Evolutionary conservation across 2,113 vertebrate genomes (phyloP).

Genomic region (Amphilophus citrinellus): DNA sequence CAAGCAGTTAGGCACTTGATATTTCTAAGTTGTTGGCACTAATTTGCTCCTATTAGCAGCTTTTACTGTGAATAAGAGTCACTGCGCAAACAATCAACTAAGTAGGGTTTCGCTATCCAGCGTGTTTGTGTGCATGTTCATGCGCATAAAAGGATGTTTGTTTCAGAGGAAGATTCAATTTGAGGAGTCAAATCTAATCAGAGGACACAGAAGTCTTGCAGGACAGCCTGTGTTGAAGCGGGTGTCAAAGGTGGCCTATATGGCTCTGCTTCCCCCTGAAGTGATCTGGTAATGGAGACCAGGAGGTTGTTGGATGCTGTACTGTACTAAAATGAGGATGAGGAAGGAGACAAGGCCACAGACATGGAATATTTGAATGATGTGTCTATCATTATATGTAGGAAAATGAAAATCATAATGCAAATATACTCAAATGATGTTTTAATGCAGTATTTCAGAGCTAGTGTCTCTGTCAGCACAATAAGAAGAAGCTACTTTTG

Average conservation of each 20-base stretch:
- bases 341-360: conserved; percentile 20
- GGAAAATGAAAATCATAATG: conserved; percentile 47
- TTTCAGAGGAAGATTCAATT: conserved; percentile 77
- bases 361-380: conserved; percentile 37
- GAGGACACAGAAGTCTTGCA: conserved; percentile 62
- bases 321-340: not conserved
- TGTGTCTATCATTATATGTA: not conserved
- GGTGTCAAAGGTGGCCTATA: conserved; percentile 58
- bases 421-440: conserved; percentile 26
- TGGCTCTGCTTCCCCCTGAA: conserved; percentile 69
- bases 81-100: conserved; percentile 81
- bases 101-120: conserved; percentile 57
- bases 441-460: conserved; percentile 23
- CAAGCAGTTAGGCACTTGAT: conserved; percentile 87
- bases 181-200: conserved; percentile 78
- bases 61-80: conserved; percentile 87
- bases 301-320: not conserved
- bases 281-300: conserved; percentile 46
- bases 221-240: conserved; percentile 62
- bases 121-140: conserved; percentile 43
- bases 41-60: conserved; percentile 91
- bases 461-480: not conserved
- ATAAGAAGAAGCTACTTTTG: too few relatives aligned
- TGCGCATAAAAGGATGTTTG: conserved; percentile 70
- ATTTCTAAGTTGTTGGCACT: conserved; percentile 87